Evolutionary conservation across 2,797 vertebrate species (phyloP), one percentile per base, ranked within the genome.

Genomic region (Centropyge bicolor): DNA sequence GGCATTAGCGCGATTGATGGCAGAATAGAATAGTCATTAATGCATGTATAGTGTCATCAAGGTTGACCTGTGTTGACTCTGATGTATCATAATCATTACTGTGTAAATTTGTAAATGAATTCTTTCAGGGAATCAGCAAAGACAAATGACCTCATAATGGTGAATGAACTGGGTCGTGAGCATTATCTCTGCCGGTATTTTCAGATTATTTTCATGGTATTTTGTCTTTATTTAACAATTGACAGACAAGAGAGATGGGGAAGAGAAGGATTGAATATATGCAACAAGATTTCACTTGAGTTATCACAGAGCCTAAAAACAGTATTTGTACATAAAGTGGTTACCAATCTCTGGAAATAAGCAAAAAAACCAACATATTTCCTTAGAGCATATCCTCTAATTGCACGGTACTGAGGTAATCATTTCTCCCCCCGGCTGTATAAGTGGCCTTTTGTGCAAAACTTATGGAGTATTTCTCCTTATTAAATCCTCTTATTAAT

Each of bases 401-500:
- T 66, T 83, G 54, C 55, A 41, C 27, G 8, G 43, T 36, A 31
- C 49, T 79, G 71, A 88, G 81, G 49, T 57, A 83, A 74, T 75
- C 27, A 60, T 67, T 76, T 54, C 71, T 76, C 46, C 57, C 40
- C 16, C 19, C 38, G 11, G 64, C 61, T 78, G 40, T 72, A 46
- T 74, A 64, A 84, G 67, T 83, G 73, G 75, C 68, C 65, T 86
- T 88, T 88, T 85, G 67, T 82, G 70, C 54, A 78, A 40, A 84
- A 86, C 86, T 52, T 77, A 91, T 80, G 59, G 43, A 17, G 9
- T 70, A 67, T 87, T 89, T 82, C 35, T 70, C 36, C 62, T 62
- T 84, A 85, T 87, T 87, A 88, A 88, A 87, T 80, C 60, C n/a
- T 81, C 54, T 73, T 88, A 86, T 91, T 92, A 92, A 92, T 88